Conservation (phyloP, 1,140 invertebrate genomes). For the Saccostrea cuccullata region DNA sequence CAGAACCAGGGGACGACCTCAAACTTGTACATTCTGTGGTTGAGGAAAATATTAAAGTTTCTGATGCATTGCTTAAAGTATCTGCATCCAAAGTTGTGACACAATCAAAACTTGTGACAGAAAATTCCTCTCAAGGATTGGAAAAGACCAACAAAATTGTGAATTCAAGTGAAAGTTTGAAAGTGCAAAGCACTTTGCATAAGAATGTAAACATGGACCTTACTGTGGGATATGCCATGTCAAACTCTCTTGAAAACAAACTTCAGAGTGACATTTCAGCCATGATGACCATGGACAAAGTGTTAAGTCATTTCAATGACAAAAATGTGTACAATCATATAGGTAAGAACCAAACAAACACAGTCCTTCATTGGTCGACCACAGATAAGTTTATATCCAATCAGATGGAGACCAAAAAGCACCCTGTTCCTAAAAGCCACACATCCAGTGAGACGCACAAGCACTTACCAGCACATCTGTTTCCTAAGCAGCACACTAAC, state of each 20-base stretch:
- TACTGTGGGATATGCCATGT: slow-evolving; percentile 68
- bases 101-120: slow-evolving; percentile 55
- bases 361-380: slow-evolving; percentile 42
- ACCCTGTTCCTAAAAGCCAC: not conserved
- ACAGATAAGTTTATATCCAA: slow-evolving; percentile 39
- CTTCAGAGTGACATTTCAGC: slow-evolving; percentile 48
- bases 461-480: slow-evolving; percentile 32
- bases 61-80: slow-evolving; percentile 26
- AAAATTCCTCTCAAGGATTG: slow-evolving; percentile 38
- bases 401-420: slow-evolving; percentile 35
- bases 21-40: slow-evolving; percentile 57
- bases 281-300: slow-evolving; percentile 54
- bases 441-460: slow-evolving; percentile 16
- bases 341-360: slow-evolving; percentile 24
- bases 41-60: slow-evolving; percentile 45
- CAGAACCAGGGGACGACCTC: slow-evolving; percentile 73
- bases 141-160: slow-evolving; percentile 43
- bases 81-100: slow-evolving; percentile 52
- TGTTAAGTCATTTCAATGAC: slow-evolving; percentile 42
- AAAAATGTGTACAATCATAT: slow-evolving; percentile 49
- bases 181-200: slow-evolving; percentile 21
- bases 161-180: slow-evolving; percentile 48
- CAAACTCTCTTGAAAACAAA: slow-evolving; percentile 49
- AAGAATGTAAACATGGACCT: slow-evolving; percentile 50
- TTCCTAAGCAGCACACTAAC: slow-evolving; percentile 36